A percentile compares a stretch with the other conserved stretches of the same genome.
Evolutionary conservation across 2,113 vertebrate genomes (phyloP).

Genomic region (Phocoena sinus): DNA sequence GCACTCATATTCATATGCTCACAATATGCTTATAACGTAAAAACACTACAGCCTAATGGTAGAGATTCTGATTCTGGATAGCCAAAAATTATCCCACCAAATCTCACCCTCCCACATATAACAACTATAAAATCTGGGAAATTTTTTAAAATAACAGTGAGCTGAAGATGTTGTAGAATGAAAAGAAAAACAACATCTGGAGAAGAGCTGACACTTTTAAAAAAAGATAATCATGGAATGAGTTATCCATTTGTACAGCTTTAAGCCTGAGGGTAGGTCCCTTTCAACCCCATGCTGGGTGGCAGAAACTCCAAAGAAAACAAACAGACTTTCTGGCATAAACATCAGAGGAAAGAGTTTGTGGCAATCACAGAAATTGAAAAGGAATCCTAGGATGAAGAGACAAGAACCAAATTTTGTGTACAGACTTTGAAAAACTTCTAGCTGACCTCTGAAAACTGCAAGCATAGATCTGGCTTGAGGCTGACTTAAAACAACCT

Average conservation of each 20-base stretch:
- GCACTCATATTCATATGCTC: neutral
- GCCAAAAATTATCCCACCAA: neutral
- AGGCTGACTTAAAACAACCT: too few species aligned
- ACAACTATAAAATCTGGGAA: neutral
- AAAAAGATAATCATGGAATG: neutral
- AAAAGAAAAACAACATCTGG: neutral
- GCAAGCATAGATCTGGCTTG: neutral
- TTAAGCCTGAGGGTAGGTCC: neutral
- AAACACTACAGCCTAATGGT: neutral
- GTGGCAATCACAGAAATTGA: neutral
- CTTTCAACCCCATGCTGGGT: accelerated
- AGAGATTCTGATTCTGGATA: neutral
- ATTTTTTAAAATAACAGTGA: neutral
- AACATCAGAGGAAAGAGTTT: neutral
- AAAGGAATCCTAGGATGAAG: neutral
- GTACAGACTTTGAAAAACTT: neutral
- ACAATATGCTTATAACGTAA: neutral
- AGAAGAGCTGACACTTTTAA: neutral
- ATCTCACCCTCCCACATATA: neutral
- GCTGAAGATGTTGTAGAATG: neutral
- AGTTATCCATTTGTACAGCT: neutral
- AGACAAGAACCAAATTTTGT: neutral
- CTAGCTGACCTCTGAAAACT: neutral
- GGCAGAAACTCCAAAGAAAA: neutral
- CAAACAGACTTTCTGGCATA: neutral